phyloP scores from a whole-genome alignment of 1,140 invertebrate species.

The Ceratina japonica region DNA sequence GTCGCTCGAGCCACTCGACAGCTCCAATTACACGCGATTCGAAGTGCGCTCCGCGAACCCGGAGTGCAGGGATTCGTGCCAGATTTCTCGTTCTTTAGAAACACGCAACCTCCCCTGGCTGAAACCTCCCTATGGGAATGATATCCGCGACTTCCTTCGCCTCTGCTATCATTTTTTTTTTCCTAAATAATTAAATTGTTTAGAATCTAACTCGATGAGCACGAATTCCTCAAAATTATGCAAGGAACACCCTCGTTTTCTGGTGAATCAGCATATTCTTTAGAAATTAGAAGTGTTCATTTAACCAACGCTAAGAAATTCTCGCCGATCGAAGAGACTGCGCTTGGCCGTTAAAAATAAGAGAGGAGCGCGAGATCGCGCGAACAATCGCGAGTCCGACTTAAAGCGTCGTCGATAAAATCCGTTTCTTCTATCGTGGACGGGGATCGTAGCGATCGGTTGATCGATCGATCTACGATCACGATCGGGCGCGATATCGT shows the following conservation, averaged over 20 bases:
- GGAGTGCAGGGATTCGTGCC: conserved; percentile 17
- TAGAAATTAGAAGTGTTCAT: no score
- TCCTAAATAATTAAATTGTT: no score
- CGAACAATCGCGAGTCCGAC: conserved; percentile 33
- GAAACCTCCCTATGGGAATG: conserved; percentile 5
- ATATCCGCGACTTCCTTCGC: background rate
- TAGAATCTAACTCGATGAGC: no score
- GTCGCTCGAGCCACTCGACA: conserved; percentile 59
- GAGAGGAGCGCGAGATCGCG: conserved; percentile 21
- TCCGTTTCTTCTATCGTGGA: conserved; percentile 45
- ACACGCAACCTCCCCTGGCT: background rate
- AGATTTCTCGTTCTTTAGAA: conserved; percentile 30
- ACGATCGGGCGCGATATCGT: conserved; percentile 45
- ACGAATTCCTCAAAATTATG: no score
- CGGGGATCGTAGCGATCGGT: conserved; percentile 31
- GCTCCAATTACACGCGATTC: conserved; percentile 68
- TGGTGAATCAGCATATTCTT: no score
- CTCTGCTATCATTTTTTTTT: no score
- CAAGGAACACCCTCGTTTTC: no score
- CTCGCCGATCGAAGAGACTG: conserved; percentile 8
- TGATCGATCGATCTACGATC: conserved; percentile 58
- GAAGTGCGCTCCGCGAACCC: conserved; percentile 54
- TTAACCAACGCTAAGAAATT: conserved; percentile 16
- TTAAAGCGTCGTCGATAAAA: conserved; percentile 51
- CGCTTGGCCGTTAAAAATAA: background rate